These are phyloP conservation scores for Pheosia gnoma DNA, from an alignment of 2,888 invertebrate genomes.

Conservation along the genomic window DNA sequence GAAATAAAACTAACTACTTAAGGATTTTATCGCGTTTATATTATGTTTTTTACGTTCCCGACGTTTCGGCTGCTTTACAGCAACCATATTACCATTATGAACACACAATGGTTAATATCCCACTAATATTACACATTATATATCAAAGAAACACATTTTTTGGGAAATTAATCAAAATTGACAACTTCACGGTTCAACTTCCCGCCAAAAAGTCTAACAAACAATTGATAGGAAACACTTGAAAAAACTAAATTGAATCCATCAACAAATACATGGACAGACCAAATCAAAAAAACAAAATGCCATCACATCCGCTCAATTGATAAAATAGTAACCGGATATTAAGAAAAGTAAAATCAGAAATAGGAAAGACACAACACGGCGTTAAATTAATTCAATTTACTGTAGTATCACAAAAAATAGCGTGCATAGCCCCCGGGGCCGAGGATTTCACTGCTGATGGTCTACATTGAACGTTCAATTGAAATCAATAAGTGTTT, in stretches of 20 bases:
- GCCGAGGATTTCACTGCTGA: conserved; percentile 38
- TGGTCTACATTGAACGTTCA: conserved; percentile 46
- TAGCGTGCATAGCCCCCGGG: conserved; percentile 7
- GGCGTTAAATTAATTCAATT: conserved; percentile 32
- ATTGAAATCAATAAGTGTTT: conserved; percentile 58
- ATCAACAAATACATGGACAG: background rate
- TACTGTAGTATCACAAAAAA: conserved; percentile 13
- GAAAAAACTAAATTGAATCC: background rate
- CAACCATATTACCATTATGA: too few species aligned
- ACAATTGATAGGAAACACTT: background rate
- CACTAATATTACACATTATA: too few species aligned
- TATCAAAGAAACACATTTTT: too few species aligned
- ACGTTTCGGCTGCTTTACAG: too few species aligned
- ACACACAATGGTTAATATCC: too few species aligned
- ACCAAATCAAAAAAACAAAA: background rate
- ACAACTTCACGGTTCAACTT: too few species aligned
- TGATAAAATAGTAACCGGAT: conserved; percentile 1
- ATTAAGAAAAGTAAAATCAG: background rate
- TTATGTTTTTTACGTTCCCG: too few species aligned
- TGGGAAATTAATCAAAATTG: too few species aligned
- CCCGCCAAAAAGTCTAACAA: background rate
- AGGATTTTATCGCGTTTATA: too few species aligned
- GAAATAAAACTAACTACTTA: too few species aligned
- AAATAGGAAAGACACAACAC: conserved; percentile 23
- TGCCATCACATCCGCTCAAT: background rate